Evolutionary conservation across 2,797 vertebrate species (phyloP).

Genomic region (Girardinus metallicus): DNA sequence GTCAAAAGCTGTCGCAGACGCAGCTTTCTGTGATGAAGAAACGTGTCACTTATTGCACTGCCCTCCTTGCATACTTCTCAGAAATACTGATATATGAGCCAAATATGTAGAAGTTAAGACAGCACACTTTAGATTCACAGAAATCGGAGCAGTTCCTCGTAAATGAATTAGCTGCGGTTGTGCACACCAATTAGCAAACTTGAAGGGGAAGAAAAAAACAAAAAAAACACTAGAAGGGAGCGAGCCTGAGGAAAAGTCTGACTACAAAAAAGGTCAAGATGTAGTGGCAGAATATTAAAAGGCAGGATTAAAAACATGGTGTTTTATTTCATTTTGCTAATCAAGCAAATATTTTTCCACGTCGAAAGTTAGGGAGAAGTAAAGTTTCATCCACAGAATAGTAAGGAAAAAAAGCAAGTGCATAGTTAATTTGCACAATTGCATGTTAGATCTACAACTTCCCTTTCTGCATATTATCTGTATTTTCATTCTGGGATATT

Average conservation of each 20-base stretch:
- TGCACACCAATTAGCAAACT: slow-evolving; percentile 39
- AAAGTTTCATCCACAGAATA: background rate
- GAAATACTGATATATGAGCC: slow-evolving; percentile 64
- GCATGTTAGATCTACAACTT: background rate
- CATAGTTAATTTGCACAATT: background rate
- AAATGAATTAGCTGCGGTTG: slow-evolving; percentile 55
- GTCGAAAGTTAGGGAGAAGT: background rate
- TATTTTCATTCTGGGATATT: background rate
- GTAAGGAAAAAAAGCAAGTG: background rate
- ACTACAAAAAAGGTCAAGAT: background rate
- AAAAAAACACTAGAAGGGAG: background rate
- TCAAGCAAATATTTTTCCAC: background rate
- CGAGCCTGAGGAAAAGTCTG: background rate
- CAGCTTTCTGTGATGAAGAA: slow-evolving; percentile 60
- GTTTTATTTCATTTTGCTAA: background rate
- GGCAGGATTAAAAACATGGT: background rate
- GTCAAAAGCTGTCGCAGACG: slow-evolving; percentile 52
- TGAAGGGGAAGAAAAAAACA: slow-evolving; percentile 36
- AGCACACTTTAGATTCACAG: slow-evolving; percentile 56
- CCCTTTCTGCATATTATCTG: background rate
- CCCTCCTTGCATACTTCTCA: slow-evolving; percentile 70
- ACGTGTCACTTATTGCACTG: slow-evolving; percentile 65
- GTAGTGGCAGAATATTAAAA: background rate
- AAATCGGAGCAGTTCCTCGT: slow-evolving; percentile 55
- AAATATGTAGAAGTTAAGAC: slow-evolving; percentile 52